Conservation (phyloP, 2,113 vertebrate species). For the Pterocles gutturalis region DNA sequence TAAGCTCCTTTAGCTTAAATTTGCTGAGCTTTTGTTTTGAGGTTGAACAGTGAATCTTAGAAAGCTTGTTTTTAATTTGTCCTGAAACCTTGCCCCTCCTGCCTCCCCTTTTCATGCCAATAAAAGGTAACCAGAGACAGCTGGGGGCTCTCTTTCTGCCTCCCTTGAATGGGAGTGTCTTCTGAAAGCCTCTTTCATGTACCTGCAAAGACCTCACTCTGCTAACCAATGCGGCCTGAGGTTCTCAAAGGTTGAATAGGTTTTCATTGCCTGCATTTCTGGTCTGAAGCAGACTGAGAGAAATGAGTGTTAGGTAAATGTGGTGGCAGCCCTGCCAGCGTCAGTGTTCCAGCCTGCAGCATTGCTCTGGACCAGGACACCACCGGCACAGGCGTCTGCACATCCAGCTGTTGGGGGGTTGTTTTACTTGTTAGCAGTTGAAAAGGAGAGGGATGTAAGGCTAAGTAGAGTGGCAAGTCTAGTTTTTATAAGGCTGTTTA, state of each 20-base stretch:
- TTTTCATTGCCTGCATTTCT: constrained; percentile 75
- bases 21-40: constrained; percentile 14
- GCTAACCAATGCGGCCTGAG: rapidly evolving
- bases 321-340: constrained; percentile 53
- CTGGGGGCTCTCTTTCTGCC: constrained; percentile 5
- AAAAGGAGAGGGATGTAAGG: background rate
- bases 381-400: background rate
- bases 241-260: constrained; percentile 48
- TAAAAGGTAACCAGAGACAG: constrained; percentile 67
- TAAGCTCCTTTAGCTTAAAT: constrained; percentile 22
- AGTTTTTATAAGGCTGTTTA: constrained; percentile 38
- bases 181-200: constrained; percentile 61
- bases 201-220: constrained; percentile 44
- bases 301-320: constrained; percentile 77
- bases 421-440: constrained; percentile 13
- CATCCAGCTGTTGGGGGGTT: constrained; percentile 33
- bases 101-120: constrained; percentile 36
- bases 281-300: constrained; percentile 78
- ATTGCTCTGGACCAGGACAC: background rate
- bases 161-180: constrained; percentile 5
- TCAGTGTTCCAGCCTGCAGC: constrained; percentile 71
- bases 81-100: constrained; percentile 22
- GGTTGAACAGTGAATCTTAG: constrained; percentile 46
- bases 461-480: background rate
- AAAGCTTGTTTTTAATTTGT: constrained; percentile 54